A percentile compares a stretch with the other conserved stretches of the same genome.
These are phyloP conservation scores for Diplodus puntazzo DNA, from an alignment of 2,797 vertebrate genomes.

Conservation along the genomic window DNA sequence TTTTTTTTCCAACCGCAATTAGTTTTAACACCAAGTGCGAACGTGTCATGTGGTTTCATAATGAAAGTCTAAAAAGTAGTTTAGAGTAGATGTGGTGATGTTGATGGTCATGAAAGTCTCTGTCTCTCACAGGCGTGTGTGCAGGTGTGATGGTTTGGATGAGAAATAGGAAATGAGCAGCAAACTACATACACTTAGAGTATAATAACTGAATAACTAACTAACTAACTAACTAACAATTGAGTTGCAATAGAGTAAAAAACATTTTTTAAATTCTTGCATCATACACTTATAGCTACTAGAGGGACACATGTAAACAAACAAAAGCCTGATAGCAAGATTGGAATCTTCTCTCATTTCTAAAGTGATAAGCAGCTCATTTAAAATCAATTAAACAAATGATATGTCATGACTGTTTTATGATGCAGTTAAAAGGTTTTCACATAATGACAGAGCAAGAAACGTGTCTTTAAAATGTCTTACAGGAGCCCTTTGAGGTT, in stretches of 20 bases:
- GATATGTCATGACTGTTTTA: neutral
- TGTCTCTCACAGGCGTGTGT: too few species aligned
- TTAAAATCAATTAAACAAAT: neutral
- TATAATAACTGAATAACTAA: too few species aligned
- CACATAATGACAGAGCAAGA: neutral
- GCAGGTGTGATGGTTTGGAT: neutral
- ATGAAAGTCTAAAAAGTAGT: neutral
- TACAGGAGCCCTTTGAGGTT: too few species aligned
- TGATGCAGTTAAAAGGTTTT: neutral
- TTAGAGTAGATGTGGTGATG: neutral
- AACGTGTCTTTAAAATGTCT: neutral
- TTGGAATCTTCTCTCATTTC: neutral
- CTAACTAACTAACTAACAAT: too few species aligned
- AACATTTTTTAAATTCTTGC: neutral
- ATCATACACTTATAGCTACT: constrained; percentile 2
- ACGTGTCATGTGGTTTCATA: neutral
- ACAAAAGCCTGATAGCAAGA: neutral
- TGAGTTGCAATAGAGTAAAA: too few species aligned
- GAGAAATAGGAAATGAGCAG: too few species aligned
- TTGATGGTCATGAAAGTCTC: neutral
- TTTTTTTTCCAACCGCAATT: neutral
- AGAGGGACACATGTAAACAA: neutral
- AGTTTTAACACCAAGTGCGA: constrained; percentile 2
- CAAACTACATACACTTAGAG: too few species aligned
- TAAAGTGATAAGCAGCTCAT: neutral